Evolutionary conservation across 2,797 vertebrate genomes (phyloP), one percentile per base, ranked within the genome.

Genomic region (Pseudochaenichthys georgianus): DNA sequence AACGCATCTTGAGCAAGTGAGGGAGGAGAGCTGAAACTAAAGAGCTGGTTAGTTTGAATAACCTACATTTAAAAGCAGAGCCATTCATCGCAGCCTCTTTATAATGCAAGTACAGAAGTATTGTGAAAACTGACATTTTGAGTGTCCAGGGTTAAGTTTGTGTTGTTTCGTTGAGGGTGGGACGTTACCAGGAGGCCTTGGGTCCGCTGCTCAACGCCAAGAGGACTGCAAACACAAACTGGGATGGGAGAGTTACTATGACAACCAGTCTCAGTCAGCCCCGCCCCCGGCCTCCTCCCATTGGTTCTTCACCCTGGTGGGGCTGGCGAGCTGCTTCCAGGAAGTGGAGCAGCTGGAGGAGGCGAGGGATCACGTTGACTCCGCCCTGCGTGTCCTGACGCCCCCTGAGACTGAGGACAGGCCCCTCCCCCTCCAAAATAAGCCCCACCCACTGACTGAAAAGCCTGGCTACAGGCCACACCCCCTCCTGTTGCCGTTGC

Each of bases 241-340:
- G 67, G 95, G 96, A 16, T 95, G 93, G 87, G 83, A 66, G 0
- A 15, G 77, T 68, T 70, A 82, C 77, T 88, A 90, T 0, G 90
- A 93, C 68, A 82, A 79, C 64, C 94, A 88, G 72, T 87, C 91
- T 47, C 84, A 79, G 66, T 28, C 28, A 28, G 43, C 82, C 34
- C 45, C 65, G 4, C 72, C 70, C 46, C 68, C 66, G 0, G 3
- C 75, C 53, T 72, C 85, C 46, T 73, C 87, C 45, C 94, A 95
- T 77, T 94, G 94, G 93, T 88, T 99, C 67, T 95, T 97, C 88
- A 97, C 96, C 0, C 88, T 98, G 80, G 95, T 96, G 0, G 96
- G 96, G 1, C 89, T 99, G 89, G 94, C 94, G 0, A 94, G 94
- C 66, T 98, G 97, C 75, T 96, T 96, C 88, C 97, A 99, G 88